Evolutionary conservation across 2,888 invertebrate genomes (phyloP), one percentile per base, ranked within the genome.

Genomic region (Muschampia plurimacula): DNA sequence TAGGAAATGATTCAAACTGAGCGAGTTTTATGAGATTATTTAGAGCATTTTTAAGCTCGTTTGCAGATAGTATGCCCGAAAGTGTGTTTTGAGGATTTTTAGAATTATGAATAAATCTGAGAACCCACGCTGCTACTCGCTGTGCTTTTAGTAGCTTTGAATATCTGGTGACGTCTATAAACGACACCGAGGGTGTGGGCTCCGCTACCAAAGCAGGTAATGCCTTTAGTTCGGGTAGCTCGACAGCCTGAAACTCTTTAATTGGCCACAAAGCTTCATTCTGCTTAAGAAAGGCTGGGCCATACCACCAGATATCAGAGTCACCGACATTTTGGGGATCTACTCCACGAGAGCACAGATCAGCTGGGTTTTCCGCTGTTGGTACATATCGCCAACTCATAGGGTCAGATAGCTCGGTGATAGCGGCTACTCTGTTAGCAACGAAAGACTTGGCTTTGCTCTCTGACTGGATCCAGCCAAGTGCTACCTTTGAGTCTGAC

Each of bases 401-500:
- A 5, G 59, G 32, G 22, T 55, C 55, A 59, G 28, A 32, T 59
- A 59, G 13, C n/a, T 59, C 59, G 13, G 3, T 28, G 5, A 59
- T 59, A 36, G 59, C 59, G 36, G 59, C 59, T 59, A 59, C 59
- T 32, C 59, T 28, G 36, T 59, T 59, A 32, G 59, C 59, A 32
- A 59, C 59, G 3, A 59, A 59, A 2, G 59, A 2, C n/a, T 59
- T 59, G 6, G 55, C 3, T 10, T 55, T 55, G 55, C 22, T 22
- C 3, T 22, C 55, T 5, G 59, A 13, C 3, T 7, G 5, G 10
- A 59, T 28, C 59, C 59, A 59, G 2, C 32, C 59, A 5, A 59
- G 13, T 8, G 8, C 36, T 28, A 59, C 59, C 32, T n/a, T 59
- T 28, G 59, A 59, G 36, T 59, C 59, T 59, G 59, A 32, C 59